These are phyloP conservation scores for Sialia sialis DNA, from an alignment of 2,113 vertebrate species.

Conservation along the genomic window DNA sequence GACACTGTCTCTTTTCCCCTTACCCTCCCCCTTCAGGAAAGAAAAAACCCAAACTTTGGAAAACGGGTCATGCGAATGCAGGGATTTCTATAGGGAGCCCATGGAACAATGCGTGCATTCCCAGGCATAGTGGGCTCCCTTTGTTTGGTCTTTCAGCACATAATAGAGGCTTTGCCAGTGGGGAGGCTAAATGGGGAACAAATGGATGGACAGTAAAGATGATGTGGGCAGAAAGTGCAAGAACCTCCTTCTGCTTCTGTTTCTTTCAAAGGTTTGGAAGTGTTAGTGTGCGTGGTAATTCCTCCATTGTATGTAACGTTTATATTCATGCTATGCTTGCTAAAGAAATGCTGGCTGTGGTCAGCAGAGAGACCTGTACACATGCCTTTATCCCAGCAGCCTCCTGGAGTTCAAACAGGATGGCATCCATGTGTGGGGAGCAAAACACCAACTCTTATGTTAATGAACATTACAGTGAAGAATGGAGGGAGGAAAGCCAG, in stretches of 20 bases:
- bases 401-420: background rate
- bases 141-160: background rate
- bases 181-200: background rate
- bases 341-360: background rate
- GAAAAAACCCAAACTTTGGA: background rate
- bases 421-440: background rate
- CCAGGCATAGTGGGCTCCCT: background rate
- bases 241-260: background rate
- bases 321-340: background rate
- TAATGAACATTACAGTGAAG: slow-evolving; percentile 53
- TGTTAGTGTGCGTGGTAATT: background rate
- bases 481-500: background rate
- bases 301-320: background rate
- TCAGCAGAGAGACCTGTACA: background rate
- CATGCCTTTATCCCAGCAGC: background rate
- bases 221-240: background rate
- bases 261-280: background rate
- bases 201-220: background rate
- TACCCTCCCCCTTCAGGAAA: background rate
- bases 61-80: background rate
- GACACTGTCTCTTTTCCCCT: background rate
- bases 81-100: background rate
- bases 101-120: rapidly evolving
- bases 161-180: background rate
- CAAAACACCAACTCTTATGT: slow-evolving; percentile 15